Percentiles rank a stretch among this genome's conserved stretches.
Evolutionary conservation across 2,797 vertebrate species (phyloP).

Genomic region (Anabas testudineus): DNA sequence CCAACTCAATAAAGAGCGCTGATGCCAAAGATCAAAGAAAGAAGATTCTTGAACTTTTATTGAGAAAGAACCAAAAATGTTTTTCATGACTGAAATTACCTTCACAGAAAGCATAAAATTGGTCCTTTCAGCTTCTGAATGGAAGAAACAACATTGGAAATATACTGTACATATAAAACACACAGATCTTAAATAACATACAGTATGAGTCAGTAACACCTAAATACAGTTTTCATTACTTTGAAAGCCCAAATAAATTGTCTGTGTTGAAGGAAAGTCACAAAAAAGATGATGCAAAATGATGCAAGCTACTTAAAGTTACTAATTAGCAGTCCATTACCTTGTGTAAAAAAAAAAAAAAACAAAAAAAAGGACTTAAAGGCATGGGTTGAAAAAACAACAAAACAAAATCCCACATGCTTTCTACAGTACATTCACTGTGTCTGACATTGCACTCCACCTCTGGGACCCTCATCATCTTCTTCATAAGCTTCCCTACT

Average conservation of each 20-base stretch:
- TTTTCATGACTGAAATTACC: constrained; percentile 62
- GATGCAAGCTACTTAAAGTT: constrained; percentile 3
- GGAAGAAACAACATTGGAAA: constrained; percentile 30
- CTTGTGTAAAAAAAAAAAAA: constrained; percentile 10
- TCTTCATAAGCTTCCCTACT: constrained; percentile 90
- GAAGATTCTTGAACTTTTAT: constrained; percentile 68
- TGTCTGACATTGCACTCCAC: constrained; percentile 94
- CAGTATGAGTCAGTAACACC: constrained; percentile 13
- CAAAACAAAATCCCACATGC: constrained; percentile 15
- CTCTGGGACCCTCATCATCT: constrained; percentile 86
- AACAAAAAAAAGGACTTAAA: neutral
- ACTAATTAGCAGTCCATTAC: constrained; percentile 3
- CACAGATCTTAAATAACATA: constrained; percentile 32
- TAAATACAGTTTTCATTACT: constrained; percentile 31
- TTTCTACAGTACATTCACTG: constrained; percentile 73
- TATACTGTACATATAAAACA: constrained; percentile 37
- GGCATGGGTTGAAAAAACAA: neutral
- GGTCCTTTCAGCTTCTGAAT: constrained; percentile 56
- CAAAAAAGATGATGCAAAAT: neutral
- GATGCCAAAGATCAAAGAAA: constrained; percentile 9
- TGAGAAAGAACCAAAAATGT: constrained; percentile 56
- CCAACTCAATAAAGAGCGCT: constrained; percentile 43
- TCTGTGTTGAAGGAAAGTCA: constrained; percentile 19
- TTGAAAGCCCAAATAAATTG: neutral
- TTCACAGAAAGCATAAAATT: constrained; percentile 85